Evolutionary conservation across 2,113 vertebrate species (phyloP), one percentile per base, ranked within the genome.

Genomic region (Ammodytes dubius): DNA sequence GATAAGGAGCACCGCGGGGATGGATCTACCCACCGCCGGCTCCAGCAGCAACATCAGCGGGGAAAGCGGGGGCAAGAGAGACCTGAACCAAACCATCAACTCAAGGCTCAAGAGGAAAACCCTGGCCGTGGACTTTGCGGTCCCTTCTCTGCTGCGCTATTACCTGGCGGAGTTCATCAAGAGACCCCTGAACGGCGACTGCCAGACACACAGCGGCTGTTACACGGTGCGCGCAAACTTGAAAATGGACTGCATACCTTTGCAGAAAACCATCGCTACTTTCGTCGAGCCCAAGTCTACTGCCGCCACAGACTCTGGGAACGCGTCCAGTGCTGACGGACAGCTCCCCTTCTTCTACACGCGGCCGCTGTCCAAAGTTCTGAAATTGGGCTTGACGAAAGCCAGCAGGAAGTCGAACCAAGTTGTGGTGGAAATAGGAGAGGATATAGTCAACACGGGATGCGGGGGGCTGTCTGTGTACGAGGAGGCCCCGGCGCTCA

Each of bases 121-220:
- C 81, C 94, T 99, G 77, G 96, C 98, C 0, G 96, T 99, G 90
- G 98, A 99, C 95, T 98, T 99, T 83, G 96, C 97, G 45, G 96
- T 98, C 14, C 97, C 98, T 13, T 97, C 97, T 40, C 95, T 98
- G 63, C 95, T 99, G 92, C 96, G 97, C 14, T 95, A 96, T 94
- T 98, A 97, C 88, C 94, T 97, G 89, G 94, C 96, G 69, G 95
- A 97, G 86, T 96, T 98, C 87, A 94, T 97, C 47, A 95, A 96
- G 49, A 95, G 95, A 87, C 94, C 95, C 53, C 91, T 95, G 60
- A 93, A 94, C 72, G 94, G 93, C 3, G 92, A 95, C 83, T 95
- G 95, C 61, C 88, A 85, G 88, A 93, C 89, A 90, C 92, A 87
- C n/a, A 63, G 79, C 17, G 91, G 92, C 14, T 95, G 95, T 81